Conservation (phyloP, 2,113 vertebrate genomes). For the Sphaerodactylus townsendi region DNA sequence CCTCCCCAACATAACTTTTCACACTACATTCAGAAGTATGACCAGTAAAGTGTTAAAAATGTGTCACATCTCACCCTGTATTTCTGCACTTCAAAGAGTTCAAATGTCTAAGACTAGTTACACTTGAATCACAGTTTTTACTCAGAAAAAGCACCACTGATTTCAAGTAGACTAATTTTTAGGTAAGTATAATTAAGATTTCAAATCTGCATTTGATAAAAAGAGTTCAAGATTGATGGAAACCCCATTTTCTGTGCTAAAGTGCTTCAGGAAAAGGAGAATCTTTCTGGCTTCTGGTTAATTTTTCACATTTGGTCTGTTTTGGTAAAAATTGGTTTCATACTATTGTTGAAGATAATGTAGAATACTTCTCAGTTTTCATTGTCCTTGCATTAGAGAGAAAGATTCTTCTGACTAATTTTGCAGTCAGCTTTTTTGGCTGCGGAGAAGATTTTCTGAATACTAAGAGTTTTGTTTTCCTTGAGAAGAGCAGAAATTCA, state of each 20-base stretch:
- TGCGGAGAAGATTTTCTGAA: background rate
- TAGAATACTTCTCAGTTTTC: too few relatives aligned
- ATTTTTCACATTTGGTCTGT: too few relatives aligned
- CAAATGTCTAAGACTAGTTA: background rate
- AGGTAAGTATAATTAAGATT: background rate
- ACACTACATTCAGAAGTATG: background rate
- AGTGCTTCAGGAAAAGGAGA: too few relatives aligned
- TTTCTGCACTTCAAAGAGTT: background rate
- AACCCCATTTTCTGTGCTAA: too few relatives aligned
- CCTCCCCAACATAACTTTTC: background rate
- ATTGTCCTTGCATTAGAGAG: too few relatives aligned
- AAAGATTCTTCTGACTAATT: too few relatives aligned
- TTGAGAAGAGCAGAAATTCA: background rate
- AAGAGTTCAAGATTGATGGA: too few relatives aligned
- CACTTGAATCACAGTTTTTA: background rate
- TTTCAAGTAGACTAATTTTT: background rate
- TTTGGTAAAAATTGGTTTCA: too few relatives aligned
- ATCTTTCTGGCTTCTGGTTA: too few relatives aligned
- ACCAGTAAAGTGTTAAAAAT: background rate
- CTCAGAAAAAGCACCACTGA: background rate
- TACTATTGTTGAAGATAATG: too few relatives aligned
- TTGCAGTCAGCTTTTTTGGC: too few relatives aligned
- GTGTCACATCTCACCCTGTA: background rate
- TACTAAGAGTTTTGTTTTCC: background rate
- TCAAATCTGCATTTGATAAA: too few relatives aligned